Evolutionary conservation across 2,797 vertebrate genomes (phyloP).

Genomic region (Buceros bicornis): DNA sequence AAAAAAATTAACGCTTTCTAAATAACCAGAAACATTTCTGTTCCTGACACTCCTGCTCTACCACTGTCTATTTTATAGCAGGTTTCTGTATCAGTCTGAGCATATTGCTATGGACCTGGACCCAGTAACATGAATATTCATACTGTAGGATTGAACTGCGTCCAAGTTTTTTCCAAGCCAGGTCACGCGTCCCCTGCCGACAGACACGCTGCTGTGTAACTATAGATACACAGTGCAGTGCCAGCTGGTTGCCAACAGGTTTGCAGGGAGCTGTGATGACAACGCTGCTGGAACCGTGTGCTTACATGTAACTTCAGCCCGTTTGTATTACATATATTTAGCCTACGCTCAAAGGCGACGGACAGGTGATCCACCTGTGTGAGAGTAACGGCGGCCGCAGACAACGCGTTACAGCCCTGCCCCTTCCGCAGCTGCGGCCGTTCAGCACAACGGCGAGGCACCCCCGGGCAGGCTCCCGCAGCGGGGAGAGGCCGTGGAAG

Average conservation of each 20-base stretch:
- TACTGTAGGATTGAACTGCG: neutral
- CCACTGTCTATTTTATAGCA: neutral
- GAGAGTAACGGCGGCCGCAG: fast-evolving
- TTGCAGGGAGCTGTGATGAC: neutral
- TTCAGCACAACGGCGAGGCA: fast-evolving
- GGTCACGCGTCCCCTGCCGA: neutral
- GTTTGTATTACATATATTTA: fast-evolving
- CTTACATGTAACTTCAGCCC: neutral
- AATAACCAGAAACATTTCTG: neutral
- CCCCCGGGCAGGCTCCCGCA: neutral
- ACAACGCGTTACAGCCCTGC: fast-evolving
- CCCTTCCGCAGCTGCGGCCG: neutral
- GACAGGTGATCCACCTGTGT: fast-evolving
- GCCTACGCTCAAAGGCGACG: fast-evolving
- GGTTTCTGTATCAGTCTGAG: neutral
- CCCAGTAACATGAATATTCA: neutral
- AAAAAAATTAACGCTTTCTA: neutral
- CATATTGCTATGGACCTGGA: neutral
- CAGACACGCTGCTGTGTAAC: neutral
- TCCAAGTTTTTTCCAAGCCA: neutral
- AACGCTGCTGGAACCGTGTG: neutral
- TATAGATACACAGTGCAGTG: fast-evolving
- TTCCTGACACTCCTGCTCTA: neutral
- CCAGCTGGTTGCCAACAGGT: neutral
- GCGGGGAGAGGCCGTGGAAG: neutral